Evolutionary conservation across 2,113 vertebrate species (phyloP), one percentile per base, ranked within the genome.

Genomic region (Melozone crissalis): DNA sequence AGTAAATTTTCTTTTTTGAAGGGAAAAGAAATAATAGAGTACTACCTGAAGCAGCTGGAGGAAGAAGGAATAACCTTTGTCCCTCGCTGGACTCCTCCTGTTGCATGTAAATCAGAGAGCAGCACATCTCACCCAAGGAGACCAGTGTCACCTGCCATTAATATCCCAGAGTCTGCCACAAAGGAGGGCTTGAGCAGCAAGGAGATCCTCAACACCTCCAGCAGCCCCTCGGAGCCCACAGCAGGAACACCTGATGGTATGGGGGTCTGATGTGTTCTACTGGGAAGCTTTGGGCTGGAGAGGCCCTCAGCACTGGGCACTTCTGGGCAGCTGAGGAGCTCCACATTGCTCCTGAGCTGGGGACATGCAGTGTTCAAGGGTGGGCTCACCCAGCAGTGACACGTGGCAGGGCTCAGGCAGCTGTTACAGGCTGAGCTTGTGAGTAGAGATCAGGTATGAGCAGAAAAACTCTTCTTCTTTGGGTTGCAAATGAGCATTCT

Each of bases 1-100:
- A 68, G 7, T 35, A 33, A 67, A 47, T 33, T 46, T 94, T 94
- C 30, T 37, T 37, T 90, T 95, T 95, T 81, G 20, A 95, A 99
- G 99, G 99, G 99, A 44, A 99, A 99, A 96, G 99, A 99, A 96
- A 99, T 99, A 84, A 99, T 99, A 10, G 99, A 99, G 61, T 99
- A 99, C 97, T 99, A 99, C 97, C 97, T 99, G 88, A 98, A 94
- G 74, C 98, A 99, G 74, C 87, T 99, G 89, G 98, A 99, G 59
- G 98, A 98, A 31, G 99, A 99, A 97, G 99, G 99, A 62, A 97
- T 99, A 69, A 98, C 98, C 9, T 98, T 95, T 35, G 91, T 99
- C 90, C 99, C 99, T 84, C 98, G 98, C 30, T 99, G 99, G 99
- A 97, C 90, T 6, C 98, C 98, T 10, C 91, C 97, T 22, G 68